Evolutionary conservation across 2,888 invertebrate species (phyloP), one percentile per base, ranked within the genome.

Genomic region (Pomacea canaliculata): DNA sequence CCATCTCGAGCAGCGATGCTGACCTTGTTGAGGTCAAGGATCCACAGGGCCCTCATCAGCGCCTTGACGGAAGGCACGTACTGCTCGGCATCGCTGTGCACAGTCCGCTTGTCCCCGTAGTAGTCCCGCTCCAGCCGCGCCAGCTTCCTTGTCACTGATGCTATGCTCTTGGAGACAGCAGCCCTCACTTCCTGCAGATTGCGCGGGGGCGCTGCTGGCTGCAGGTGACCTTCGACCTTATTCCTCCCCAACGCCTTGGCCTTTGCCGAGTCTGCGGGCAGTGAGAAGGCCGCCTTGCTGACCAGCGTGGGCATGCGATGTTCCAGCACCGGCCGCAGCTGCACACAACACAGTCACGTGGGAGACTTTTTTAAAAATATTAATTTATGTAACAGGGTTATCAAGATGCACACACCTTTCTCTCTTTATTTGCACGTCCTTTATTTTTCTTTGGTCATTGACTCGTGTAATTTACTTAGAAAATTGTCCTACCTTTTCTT

Each of bases 291-390:
- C 3, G 81, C 77, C 71, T 83, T 86, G 69, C 83, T 83, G 67
- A 83, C 85, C 49, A 87, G 76, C 1, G 87, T 87, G 63, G 87
- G 87, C 86, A 87, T 87, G 49, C 87, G 82, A 71, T 83, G 84
- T 67, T 85, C 87, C 59, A 86, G 75, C 13, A 86, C 83, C 7
- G 87, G 87, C 10, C 86, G 83, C 68, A 85, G 79, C 87, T 87
- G 81, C 68, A 81, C 80, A 70, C 10, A 69, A 27, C 9, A 73
- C n/a, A 37, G 37, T 46, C 48, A 27, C 37, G 37, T 37, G 3
- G 37, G 37, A 37, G 37, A 37, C 4, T 37, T 37, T 23, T 23
- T 23, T 0, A 23, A 23, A 23, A 23, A 23, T 23, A 23, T 23
- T 37, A 37, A 37, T 1, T 37, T 37, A 37, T 37, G 37, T 37